Conservation (phyloP, 2,113 vertebrate genomes). For the Stercorarius parasiticus region DNA sequence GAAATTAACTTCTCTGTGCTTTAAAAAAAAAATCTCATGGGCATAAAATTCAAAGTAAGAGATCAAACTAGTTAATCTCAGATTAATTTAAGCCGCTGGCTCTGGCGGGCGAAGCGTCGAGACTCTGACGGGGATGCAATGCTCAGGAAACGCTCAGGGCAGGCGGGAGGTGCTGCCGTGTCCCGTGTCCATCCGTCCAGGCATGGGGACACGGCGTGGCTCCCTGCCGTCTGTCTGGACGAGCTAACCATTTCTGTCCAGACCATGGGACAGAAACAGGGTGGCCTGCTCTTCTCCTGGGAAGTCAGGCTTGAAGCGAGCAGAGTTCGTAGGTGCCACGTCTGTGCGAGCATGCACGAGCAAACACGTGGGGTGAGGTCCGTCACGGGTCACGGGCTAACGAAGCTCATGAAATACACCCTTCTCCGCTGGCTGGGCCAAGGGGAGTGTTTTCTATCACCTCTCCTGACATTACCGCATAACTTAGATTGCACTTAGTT, state of each 20-base stretch:
- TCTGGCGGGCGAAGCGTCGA: fast-evolving
- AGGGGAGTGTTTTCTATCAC: neutral
- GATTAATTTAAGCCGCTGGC: neutral
- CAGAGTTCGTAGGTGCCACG: neutral
- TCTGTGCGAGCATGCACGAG: neutral
- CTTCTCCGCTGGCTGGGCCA: neutral
- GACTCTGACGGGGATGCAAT: neutral
- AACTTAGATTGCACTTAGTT: neutral
- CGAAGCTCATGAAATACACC: neutral
- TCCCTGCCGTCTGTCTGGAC: fast-evolving
- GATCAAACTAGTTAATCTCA: neutral
- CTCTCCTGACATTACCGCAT: neutral
- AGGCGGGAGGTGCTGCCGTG: neutral
- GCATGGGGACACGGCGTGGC: fast-evolving
- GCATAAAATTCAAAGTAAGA: neutral
- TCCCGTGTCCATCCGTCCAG: neutral
- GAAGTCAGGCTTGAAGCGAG: fast-evolving
- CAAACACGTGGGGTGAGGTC: fast-evolving
- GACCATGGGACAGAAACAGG: fast-evolving
- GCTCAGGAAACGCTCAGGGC: neutral
- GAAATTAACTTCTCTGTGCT: neutral
- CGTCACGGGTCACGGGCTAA: neutral
- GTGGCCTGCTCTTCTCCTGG: fast-evolving
- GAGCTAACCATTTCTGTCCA: neutral
- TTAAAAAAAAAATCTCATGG: neutral